Conservation (phyloP, 2,888 invertebrate genomes). For the Agrochola lota region DNA sequence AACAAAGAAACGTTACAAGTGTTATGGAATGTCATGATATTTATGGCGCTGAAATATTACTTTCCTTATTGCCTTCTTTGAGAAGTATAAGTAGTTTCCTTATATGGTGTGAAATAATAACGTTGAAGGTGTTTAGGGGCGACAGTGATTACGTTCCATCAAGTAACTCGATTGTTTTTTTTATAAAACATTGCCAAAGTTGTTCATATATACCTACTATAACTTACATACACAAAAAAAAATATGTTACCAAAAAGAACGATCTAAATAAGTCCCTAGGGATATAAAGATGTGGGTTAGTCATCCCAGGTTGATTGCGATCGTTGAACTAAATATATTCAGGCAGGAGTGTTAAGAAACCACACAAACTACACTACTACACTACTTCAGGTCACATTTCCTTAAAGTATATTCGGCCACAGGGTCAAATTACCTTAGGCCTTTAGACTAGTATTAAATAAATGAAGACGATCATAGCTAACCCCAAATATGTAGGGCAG, state of each 20-base stretch:
- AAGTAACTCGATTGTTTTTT: not conserved
- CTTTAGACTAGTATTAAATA: not conserved
- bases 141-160: not conserved
- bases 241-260: too few species aligned
- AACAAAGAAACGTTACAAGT: not conserved
- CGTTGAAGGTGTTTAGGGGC: not conserved
- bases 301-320: not conserved
- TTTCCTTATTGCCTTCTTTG: not conserved
- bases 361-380: slow-evolving; percentile 4
- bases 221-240: too few species aligned
- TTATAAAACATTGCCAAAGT: too few species aligned
- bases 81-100: too few species aligned
- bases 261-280: too few species aligned
- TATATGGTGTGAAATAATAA: not conserved
- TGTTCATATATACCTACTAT: too few species aligned
- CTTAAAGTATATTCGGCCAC: not conserved
- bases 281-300: not conserved
- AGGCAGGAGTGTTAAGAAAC: not conserved
- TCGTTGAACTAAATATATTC: not conserved
- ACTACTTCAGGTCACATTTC: slow-evolving; percentile 7
- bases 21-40: not conserved
- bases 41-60: not conserved
- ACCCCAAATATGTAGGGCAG: slow-evolving; percentile 9
- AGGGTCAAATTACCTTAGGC: not conserved
- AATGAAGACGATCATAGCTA: not conserved